A percentile compares a stretch with the other conserved stretches of the same genome.
phyloP scores from a whole-genome alignment of 2,797 vertebrate species.

The Pseudotriccus pelzelni region DNA sequence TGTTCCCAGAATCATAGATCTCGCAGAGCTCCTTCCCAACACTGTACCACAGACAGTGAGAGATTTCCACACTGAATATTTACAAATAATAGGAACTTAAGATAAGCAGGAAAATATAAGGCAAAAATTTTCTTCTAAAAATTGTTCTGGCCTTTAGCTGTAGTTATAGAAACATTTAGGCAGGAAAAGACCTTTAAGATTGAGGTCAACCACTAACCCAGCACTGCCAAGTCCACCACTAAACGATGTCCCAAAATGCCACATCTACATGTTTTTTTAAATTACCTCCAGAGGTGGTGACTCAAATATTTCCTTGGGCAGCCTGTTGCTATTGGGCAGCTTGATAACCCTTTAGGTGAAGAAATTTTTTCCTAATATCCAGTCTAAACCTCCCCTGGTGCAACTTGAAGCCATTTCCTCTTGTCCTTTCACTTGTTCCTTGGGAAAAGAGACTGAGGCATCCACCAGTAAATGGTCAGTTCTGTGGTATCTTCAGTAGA shows the following conservation, averaged over 20 bases:
- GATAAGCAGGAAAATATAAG: background rate
- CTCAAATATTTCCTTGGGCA: background rate
- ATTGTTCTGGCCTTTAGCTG: background rate
- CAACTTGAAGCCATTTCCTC: background rate
- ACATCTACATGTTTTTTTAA: background rate
- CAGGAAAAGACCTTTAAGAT: background rate
- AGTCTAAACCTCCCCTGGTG: background rate
- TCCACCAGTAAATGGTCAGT: background rate
- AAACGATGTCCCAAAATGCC: background rate
- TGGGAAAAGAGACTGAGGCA: background rate
- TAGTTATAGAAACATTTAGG: background rate
- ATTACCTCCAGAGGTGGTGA: background rate
- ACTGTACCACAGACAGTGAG: background rate
- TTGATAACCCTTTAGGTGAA: background rate
- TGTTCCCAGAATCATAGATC: background rate
- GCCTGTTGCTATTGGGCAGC: background rate
- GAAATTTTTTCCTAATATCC: background rate
- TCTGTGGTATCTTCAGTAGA: background rate
- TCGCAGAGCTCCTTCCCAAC: background rate
- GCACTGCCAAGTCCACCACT: background rate
- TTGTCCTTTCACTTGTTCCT: background rate
- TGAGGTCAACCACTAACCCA: background rate
- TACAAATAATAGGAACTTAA: background rate
- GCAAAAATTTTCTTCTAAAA: background rate
- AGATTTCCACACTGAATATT: background rate